These are phyloP conservation scores for Melinopterus prodromus DNA, from an alignment of 2,888 invertebrate species.

Conservation along the genomic window DNA sequence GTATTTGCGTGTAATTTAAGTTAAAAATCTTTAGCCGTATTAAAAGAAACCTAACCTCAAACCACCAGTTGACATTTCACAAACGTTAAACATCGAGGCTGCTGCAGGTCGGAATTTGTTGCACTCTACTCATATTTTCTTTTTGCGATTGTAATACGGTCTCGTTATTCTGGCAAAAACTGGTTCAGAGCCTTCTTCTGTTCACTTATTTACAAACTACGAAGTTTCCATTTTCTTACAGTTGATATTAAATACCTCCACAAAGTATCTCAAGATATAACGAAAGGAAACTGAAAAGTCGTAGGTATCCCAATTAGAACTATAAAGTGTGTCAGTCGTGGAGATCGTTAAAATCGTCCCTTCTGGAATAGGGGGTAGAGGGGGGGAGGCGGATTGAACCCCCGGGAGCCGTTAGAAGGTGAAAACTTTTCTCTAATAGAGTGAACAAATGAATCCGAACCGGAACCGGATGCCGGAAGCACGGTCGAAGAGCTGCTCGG, in stretches of 20 bases:
- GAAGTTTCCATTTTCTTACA: background rate
- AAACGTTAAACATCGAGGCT: too few relatives aligned
- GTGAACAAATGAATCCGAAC: conserved; percentile 4
- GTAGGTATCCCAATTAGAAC: background rate
- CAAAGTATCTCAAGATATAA: background rate
- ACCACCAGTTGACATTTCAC: too few relatives aligned
- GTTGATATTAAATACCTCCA: background rate
- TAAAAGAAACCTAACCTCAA: too few relatives aligned
- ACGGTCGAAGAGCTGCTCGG: background rate
- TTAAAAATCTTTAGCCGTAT: too few relatives aligned
- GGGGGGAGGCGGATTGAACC: background rate
- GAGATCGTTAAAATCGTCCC: background rate
- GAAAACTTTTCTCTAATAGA: conserved; percentile 4
- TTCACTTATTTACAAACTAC: too few relatives aligned
- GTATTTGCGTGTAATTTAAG: too few relatives aligned
- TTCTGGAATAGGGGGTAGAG: background rate
- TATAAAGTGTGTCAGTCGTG: background rate
- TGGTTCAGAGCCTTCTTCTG: too few relatives aligned
- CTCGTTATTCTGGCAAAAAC: too few relatives aligned
- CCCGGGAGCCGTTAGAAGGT: conserved; percentile 4
- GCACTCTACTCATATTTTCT: too few relatives aligned
- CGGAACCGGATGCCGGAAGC: background rate
- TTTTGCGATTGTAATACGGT: too few relatives aligned
- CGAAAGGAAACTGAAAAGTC: background rate
- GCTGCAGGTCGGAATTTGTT: too few relatives aligned